Evolutionary conservation across 2,113 vertebrate species (phyloP).

Genomic region (Zosterops borbonicus): DNA sequence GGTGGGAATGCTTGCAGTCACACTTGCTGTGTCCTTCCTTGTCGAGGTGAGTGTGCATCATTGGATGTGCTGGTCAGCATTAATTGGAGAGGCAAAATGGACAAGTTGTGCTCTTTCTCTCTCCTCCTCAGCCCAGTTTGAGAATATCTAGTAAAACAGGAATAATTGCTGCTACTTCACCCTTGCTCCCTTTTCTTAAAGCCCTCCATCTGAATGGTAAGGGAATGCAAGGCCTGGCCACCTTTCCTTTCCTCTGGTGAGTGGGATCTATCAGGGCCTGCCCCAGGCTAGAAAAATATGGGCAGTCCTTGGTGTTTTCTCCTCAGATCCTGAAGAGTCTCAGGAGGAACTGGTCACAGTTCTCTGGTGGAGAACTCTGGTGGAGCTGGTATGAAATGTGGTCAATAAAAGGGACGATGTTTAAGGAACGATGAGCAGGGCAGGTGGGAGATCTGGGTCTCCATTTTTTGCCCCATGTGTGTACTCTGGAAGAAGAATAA

Average conservation of each 20-base stretch:
- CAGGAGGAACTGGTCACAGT: not conserved
- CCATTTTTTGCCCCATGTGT: not conserved
- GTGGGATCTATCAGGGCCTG: not conserved
- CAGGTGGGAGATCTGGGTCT: not conserved
- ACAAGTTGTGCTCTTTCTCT: not conserved
- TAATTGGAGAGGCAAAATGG: not conserved
- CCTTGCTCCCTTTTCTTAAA: not conserved
- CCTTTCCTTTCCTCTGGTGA: not conserved
- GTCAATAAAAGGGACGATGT: not conserved
- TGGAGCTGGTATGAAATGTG: not conserved
- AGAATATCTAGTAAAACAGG: not conserved
- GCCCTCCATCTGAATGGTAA: not conserved
- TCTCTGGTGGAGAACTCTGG: not conserved
- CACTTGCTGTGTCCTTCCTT: constrained; percentile 65
- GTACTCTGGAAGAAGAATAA: not conserved
- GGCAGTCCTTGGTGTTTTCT: not conserved
- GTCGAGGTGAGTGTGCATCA: constrained; percentile 68
- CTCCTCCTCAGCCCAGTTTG: not conserved
- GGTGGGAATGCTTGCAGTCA: constrained; percentile 69
- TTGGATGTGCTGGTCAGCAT: not conserved
- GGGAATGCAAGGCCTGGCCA: not conserved
- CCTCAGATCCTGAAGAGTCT: not conserved
- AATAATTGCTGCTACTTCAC: not conserved
- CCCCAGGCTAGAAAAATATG: not conserved
- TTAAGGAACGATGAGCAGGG: not conserved